phyloP scores from a whole-genome alignment of 2,797 vertebrate genomes.

The Bradypus variegatus region DNA sequence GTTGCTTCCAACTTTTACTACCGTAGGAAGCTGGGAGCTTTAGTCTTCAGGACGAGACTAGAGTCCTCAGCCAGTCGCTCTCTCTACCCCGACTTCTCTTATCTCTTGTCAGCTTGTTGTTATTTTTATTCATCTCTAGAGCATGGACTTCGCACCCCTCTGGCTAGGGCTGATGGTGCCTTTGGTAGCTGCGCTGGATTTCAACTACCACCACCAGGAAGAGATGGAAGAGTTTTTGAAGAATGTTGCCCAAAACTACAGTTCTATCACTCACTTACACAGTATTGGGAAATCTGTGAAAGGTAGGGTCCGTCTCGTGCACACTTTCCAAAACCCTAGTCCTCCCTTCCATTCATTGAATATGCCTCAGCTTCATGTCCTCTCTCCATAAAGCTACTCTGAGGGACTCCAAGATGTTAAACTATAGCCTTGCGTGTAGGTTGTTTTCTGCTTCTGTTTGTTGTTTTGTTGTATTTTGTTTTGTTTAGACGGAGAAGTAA shows the following conservation, averaged over 20 bases:
- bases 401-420: not conserved
- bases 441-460: not conserved
- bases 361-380: not conserved
- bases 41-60: not conserved
- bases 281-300: conserved; percentile 76
- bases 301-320: conserved; percentile 66
- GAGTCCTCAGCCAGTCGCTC: too few species aligned
- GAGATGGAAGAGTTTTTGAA: conserved; percentile 72
- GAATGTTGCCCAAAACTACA: conserved; percentile 57
- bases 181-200: conserved; percentile 67
- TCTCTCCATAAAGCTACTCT: not conserved
- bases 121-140: conserved; percentile 41
- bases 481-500: not conserved
- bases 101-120: not conserved
- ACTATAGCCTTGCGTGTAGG: not conserved
- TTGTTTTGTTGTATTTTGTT: not conserved
- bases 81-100: not conserved
- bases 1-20: not conserved
- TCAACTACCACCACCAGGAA: conserved; percentile 69
- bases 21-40: not conserved
- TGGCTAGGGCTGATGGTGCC: conserved; percentile 57
- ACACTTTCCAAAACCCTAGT: not conserved
- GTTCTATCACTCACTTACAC: conserved; percentile 72
- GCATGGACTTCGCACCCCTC: conserved; percentile 55
- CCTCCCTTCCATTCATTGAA: not conserved